Evolutionary conservation across 2,888 invertebrate species (phyloP), one percentile per base, ranked within the genome.

Genomic region (Actias luna): DNA sequence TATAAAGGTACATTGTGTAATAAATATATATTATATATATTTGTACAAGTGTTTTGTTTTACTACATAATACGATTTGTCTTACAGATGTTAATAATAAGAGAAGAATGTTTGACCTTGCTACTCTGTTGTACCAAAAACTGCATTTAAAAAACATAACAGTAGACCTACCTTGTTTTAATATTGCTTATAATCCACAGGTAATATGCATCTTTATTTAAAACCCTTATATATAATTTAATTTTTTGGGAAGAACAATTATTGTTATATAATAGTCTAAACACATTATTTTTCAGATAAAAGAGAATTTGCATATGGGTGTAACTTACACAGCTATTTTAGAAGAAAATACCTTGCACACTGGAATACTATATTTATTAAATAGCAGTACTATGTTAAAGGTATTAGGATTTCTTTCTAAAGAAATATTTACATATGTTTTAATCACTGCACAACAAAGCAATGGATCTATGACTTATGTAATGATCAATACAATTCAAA

Each of bases 311-410:
- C 82, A 81, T 67, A 88, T 93, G 78, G 97, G 97, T 1, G 93
- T 97, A 10, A 95, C 96, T 8, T 97, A 96, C 78, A 95, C 94
- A 39, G 92, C 96, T 61, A 87, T 96, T n/a, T 84, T 98, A 22
- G 93, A 94, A 77, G 94, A 95, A 64, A 88, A 90, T 22, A 95
- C 96, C 16, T 88, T 97, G 8, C 93, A 93, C 70, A 94, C 94
- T 82, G 98, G 98, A 3, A 93, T 97, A 66, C 88, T 96, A 65
- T 92, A 93, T 71, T 80, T 95, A 64, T 82, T 95, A 66, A 95
- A 93, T 73, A 93, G 95, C 64, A 95, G 94, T 74, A 95, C 95
- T 2, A 94, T 94, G 69, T 86, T 97, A 55, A 94, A 94, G 92
- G 96, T 95, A 88, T 58, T 27, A n/a, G 31, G n/a, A 29, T 16